Evolutionary conservation across 30 jellyfish, hydroid and myxozoan species (phyloP).

Genomic region (Euphysa ruthae): DNA sequence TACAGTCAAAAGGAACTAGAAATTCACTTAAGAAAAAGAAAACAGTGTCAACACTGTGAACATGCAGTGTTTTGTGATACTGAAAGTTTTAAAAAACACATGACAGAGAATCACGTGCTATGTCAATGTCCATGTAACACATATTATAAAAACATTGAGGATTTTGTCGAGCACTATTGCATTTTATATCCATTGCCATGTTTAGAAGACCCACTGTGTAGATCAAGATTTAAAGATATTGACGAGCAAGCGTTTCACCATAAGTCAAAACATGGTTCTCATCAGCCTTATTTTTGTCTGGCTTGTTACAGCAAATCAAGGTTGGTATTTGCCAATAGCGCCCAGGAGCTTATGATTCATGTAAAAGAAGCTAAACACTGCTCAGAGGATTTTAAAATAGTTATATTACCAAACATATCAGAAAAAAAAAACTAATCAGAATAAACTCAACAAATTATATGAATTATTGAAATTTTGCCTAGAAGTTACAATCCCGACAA

Average conservation of each 20-base stretch:
- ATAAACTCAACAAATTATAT: too few species aligned
- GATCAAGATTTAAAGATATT: constrained; percentile 57
- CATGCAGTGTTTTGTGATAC: constrained; percentile 50
- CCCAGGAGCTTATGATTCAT: constrained; percentile 55
- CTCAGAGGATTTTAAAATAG: constrained; percentile 47
- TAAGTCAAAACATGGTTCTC: constrained; percentile 60
- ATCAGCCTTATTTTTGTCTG: constrained; percentile 67
- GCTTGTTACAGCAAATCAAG: constrained; percentile 72
- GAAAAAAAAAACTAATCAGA: neutral
- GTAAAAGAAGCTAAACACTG: constrained; percentile 38
- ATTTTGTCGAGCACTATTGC: constrained; percentile 61
- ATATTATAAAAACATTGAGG: constrained; percentile 57
- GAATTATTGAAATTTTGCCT: too few species aligned
- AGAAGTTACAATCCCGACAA: too few species aligned
- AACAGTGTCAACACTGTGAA: constrained; percentile 65
- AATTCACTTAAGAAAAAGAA: constrained; percentile 49
- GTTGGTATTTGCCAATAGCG: constrained; percentile 49
- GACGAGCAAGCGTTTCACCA: constrained; percentile 90
- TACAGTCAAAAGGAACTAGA: constrained; percentile 68
- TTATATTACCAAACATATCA: constrained; percentile 44
- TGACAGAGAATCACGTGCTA: constrained; percentile 41
- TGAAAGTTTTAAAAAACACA: constrained; percentile 27
- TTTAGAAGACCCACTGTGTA: constrained; percentile 73
- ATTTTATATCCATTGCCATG: constrained; percentile 76
- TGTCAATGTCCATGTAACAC: constrained; percentile 71